A percentile compares a stretch with the other conserved stretches of the same genome.
Evolutionary conservation across 2,797 vertebrate species (phyloP).

Genomic region (Parauchenoglanis punctatus): DNA sequence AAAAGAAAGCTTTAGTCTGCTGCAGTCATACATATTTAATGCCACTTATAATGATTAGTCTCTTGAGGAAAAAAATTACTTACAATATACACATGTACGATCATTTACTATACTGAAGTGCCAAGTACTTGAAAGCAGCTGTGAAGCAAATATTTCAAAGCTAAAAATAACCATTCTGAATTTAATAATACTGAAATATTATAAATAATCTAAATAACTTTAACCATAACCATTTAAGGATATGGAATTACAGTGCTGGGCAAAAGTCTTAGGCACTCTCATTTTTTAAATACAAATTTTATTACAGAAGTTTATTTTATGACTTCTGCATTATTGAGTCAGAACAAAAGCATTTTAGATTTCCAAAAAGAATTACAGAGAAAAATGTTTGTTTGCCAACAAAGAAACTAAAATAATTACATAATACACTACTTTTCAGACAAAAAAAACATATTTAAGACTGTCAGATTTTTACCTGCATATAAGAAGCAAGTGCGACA

Average conservation of each 20-base stretch:
- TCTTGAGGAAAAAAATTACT: not conserved
- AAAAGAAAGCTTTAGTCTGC: not conserved
- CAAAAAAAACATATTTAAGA: not conserved
- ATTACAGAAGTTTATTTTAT: not conserved
- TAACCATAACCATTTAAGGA: constrained; percentile 15
- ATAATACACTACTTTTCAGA: not conserved
- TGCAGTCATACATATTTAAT: not conserved
- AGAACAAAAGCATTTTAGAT: not conserved
- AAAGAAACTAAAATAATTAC: not conserved
- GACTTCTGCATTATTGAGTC: not conserved
- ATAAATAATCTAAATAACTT: constrained; percentile 1
- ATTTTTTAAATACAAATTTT: not conserved
- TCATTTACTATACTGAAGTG: not conserved
- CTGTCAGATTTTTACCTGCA: not conserved
- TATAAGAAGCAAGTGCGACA: not conserved
- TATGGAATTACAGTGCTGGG: constrained; percentile 3
- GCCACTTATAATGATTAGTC: not conserved
- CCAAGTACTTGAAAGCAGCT: not conserved
- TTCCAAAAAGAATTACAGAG: not conserved
- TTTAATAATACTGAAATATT: not conserved
- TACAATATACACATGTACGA: not conserved
- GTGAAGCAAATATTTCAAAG: not conserved
- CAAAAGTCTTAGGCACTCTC: not conserved
- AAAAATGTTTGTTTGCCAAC: not conserved
- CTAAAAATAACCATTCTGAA: not conserved